A percentile compares a stretch with the other conserved stretches of the same genome.
Conservation (phyloP, 2,797 vertebrate genomes). For the Poeciliopsis paucimaculata region DNA sequence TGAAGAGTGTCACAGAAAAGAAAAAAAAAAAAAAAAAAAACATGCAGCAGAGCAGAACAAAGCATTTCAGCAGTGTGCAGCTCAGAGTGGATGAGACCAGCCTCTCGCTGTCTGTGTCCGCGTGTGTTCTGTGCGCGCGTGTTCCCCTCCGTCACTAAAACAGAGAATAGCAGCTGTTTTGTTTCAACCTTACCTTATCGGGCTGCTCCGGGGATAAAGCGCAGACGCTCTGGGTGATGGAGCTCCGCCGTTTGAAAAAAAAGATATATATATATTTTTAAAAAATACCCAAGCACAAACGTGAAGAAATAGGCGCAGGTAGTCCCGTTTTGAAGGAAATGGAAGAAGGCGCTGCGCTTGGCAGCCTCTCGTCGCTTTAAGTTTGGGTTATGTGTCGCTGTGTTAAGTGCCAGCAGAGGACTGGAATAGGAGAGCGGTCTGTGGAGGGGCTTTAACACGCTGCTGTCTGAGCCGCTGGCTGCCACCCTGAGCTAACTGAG, state of each 20-base stretch:
- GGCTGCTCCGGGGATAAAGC: conserved; percentile 18
- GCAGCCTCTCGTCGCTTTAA: conserved; percentile 10
- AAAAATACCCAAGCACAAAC: background rate
- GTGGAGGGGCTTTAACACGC: conserved; percentile 44
- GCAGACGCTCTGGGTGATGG: background rate
- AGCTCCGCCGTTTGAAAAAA: background rate
- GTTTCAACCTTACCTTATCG: conserved; percentile 48
- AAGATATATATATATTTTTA: too few species aligned
- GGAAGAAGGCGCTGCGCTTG: background rate
- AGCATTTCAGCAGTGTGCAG: conserved; percentile 43
- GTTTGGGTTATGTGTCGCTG: conserved; percentile 5
- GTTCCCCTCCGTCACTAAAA: conserved; percentile 27
- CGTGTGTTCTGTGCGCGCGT: conserved; percentile 1
- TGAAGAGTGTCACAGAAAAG: conserved; percentile 23
- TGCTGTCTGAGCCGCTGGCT: conserved; percentile 32
- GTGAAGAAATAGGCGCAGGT: background rate
- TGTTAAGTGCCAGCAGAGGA: conserved; percentile 14
- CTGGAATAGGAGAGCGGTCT: conserved; percentile 21
- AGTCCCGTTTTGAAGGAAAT: background rate
- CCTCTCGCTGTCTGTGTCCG: conserved; percentile 2
- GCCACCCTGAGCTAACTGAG: conserved; percentile 39
- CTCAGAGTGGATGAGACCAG: conserved; percentile 36
- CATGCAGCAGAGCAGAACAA: conserved; percentile 58
- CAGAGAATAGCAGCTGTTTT: conserved; percentile 34
- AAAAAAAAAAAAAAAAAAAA: conserved; percentile 5